A percentile compares a stretch with the other conserved stretches of the same genome.
phyloP scores from a whole-genome alignment of 2,888 invertebrate genomes.

The Sesamia inferens region DNA sequence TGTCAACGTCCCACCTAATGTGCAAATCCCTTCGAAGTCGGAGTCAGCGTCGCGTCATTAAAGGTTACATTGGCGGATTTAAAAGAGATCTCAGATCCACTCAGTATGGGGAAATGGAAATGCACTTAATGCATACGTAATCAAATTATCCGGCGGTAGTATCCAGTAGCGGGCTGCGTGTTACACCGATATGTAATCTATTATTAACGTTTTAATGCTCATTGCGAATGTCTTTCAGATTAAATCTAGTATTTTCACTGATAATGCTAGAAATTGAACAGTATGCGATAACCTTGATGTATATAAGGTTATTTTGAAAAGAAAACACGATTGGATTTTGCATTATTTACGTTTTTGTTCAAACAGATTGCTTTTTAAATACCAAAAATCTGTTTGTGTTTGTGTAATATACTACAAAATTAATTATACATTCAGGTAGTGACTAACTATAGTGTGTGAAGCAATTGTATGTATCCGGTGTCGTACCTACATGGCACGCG shows the following conservation, averaged over 20 bases:
- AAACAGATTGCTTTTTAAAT: too few relatives aligned
- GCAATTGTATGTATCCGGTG: too few relatives aligned
- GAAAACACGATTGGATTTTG: not conserved
- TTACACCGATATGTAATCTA: constrained; percentile 57
- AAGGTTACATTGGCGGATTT: constrained; percentile 76
- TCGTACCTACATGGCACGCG: too few relatives aligned
- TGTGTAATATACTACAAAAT: too few relatives aligned
- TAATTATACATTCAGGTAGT: too few relatives aligned
- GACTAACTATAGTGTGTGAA: too few relatives aligned
- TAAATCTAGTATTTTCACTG: too few relatives aligned
- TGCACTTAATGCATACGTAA: constrained; percentile 89
- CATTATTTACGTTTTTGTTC: too few relatives aligned
- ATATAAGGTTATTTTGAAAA: not conserved
- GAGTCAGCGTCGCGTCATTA: constrained; percentile 70
- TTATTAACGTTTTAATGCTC: too few relatives aligned
- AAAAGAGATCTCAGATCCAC: constrained; percentile 80
- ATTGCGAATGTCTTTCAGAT: too few relatives aligned
- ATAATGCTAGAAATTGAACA: not conserved
- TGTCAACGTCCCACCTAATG: constrained; percentile 33
- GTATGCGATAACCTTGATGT: not conserved
- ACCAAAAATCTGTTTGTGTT: too few relatives aligned
- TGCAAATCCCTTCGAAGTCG: constrained; percentile 52
- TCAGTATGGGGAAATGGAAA: constrained; percentile 83
- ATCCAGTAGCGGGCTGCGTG: constrained; percentile 41
- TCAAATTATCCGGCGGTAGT: constrained; percentile 81